Evolutionary conservation across 1,140 invertebrate species (phyloP).

Genomic region (Brachionus rubens): DNA sequence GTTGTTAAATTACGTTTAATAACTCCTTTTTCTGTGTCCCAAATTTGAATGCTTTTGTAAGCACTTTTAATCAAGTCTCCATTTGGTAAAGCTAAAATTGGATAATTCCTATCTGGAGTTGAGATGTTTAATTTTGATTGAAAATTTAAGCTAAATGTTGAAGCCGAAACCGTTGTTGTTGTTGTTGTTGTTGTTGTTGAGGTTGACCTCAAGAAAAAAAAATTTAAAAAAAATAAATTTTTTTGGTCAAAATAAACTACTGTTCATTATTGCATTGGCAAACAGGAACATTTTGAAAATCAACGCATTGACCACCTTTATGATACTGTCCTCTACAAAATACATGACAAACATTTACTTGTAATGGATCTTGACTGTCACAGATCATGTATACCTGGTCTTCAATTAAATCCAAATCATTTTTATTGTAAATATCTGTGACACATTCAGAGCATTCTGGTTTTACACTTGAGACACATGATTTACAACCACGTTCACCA

Average conservation of each 20-base stretch:
- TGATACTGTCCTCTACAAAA: neutral
- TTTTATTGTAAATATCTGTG: constrained; percentile 8
- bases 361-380: neutral
- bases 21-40: neutral
- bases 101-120: neutral
- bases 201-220: too few relatives aligned
- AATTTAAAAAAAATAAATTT: too few relatives aligned
- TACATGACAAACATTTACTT: neutral
- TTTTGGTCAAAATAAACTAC: neutral
- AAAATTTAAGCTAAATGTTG: too few relatives aligned
- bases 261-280: neutral
- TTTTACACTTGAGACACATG: neutral
- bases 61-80: neutral
- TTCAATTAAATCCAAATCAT: neutral
- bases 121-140: too few relatives aligned
- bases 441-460: neutral
- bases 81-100: constrained; percentile 17
- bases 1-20: neutral
- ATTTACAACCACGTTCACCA: neutral
- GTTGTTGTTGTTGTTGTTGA: too few relatives aligned
- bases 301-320: neutral
- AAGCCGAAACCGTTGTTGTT: too few relatives aligned
- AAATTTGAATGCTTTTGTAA: neutral
- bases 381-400: neutral
- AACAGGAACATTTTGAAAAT: neutral